phyloP scores from a whole-genome alignment of 2,113 vertebrate genomes.

The Sardina pilchardus region DNA sequence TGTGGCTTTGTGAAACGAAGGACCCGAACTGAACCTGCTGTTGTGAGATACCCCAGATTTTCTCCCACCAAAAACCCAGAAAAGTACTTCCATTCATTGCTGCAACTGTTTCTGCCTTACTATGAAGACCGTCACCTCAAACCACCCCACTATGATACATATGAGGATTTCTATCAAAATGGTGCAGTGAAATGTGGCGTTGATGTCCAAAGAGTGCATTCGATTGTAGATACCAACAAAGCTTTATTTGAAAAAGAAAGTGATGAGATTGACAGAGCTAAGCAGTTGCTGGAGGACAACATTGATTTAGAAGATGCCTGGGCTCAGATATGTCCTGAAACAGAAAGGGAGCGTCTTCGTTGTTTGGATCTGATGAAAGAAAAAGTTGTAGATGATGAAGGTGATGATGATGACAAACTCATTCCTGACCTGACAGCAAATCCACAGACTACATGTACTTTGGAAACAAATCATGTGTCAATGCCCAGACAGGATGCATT shows the following conservation, averaged over 20 bases:
- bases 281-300: neutral
- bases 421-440: neutral
- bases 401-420: neutral
- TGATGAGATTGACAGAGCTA: neutral
- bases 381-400: neutral
- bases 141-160: neutral
- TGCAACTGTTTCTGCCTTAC: conserved; percentile 33
- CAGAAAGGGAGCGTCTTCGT: neutral
- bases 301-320: conserved; percentile 2
- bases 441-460: neutral
- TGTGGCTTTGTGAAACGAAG: conserved; percentile 17
- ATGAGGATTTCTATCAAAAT: conserved; percentile 8
- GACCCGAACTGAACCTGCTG: conserved; percentile 17
- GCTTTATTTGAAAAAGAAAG: conserved; percentile 12
- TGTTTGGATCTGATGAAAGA: neutral
- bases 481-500: neutral
- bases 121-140: conserved; percentile 18
- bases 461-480: neutral
- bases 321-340: conserved; percentile 3
- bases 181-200: conserved; percentile 31
- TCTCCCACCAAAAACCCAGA: conserved; percentile 29
- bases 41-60: conserved; percentile 27
- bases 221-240: conserved; percentile 16
- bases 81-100: neutral
- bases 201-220: neutral